These are phyloP conservation scores for Drosophila kokeensis DNA, from an alignment of 2,888 invertebrate genomes.

Conservation along the genomic window DNA sequence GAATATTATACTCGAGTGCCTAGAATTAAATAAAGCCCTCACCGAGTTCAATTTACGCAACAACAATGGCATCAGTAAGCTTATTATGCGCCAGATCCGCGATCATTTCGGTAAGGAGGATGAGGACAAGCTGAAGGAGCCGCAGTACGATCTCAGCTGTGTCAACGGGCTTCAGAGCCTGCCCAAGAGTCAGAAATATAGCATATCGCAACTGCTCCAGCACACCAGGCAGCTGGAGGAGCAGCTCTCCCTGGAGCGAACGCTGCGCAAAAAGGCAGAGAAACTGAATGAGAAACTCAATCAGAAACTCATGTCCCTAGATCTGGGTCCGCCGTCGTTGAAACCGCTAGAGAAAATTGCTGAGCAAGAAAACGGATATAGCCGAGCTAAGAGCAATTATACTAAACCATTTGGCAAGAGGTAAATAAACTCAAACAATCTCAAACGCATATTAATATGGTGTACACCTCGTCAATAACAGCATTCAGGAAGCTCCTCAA, in stretches of 20 bases:
- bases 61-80: slow-evolving; percentile 86
- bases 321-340: slow-evolving; percentile 34
- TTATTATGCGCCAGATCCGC: slow-evolving; percentile 85
- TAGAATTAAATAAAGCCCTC: slow-evolving; percentile 89
- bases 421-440: slow-evolving; percentile 52
- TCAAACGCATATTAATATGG: not conserved
- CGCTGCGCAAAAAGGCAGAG: slow-evolving; percentile 88
- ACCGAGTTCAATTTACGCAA: slow-evolving; percentile 89
- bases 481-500: slow-evolving; percentile 53
- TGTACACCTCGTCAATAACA: slow-evolving; percentile 4
- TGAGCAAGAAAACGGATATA: slow-evolving; percentile 76
- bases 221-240: slow-evolving; percentile 86
- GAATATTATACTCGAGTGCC: slow-evolving; percentile 86
- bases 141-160: slow-evolving; percentile 75
- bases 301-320: slow-evolving; percentile 86
- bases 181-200: slow-evolving; percentile 73
- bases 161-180: slow-evolving; percentile 62
- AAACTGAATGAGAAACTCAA: slow-evolving; percentile 87
- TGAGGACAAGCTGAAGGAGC: slow-evolving; percentile 71
- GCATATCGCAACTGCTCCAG: slow-evolving; percentile 71
- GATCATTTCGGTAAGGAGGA: slow-evolving; percentile 85
- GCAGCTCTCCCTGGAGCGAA: slow-evolving; percentile 88
- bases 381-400: slow-evolving; percentile 71
- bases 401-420: slow-evolving; percentile 76
- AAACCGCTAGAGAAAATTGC: slow-evolving; percentile 35